These are phyloP conservation scores for Cardiocondyla obscurior DNA, from an alignment of 1,140 invertebrate species.

Conservation along the genomic window DNA sequence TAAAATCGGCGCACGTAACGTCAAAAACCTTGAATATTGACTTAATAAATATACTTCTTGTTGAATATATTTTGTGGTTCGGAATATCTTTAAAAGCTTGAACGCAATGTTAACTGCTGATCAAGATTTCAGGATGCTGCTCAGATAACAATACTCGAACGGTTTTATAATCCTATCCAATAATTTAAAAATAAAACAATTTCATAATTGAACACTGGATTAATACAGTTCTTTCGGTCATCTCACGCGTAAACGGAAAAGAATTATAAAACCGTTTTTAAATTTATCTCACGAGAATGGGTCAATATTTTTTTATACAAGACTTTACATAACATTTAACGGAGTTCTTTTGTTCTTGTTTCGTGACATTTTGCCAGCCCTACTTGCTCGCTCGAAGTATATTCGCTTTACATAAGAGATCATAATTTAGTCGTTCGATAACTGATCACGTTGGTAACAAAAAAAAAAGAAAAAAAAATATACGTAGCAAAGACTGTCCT, in stretches of 20 bases:
- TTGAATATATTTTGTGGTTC: slow-evolving; percentile 49
- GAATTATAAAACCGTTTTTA: slow-evolving; percentile 23
- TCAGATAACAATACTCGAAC: slow-evolving; percentile 26
- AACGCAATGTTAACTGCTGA: slow-evolving; percentile 18
- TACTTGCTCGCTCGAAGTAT: not conserved
- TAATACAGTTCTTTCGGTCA: not conserved
- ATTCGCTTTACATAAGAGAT: not conserved
- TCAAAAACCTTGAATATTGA: slow-evolving; percentile 43
- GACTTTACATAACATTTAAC: slow-evolving; percentile 34
- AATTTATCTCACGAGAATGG: slow-evolving; percentile 19
- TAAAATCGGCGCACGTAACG: slow-evolving; percentile 1
- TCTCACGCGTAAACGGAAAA: not conserved
- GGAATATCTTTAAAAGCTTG: slow-evolving; percentile 12
- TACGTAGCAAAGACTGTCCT: not conserved
- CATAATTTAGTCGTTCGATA: not conserved
- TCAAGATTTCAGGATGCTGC: not conserved
- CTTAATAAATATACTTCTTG: slow-evolving; percentile 57
- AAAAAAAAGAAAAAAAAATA: not conserved
- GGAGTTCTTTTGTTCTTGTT: slow-evolving; percentile 36
- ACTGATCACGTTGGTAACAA: not conserved
- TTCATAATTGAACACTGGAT: not conserved
- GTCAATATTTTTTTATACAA: slow-evolving; percentile 57
- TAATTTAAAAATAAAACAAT: slow-evolving; percentile 12
- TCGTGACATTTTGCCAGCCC: not conserved
- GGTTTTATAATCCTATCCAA: slow-evolving; percentile 21